Percentiles rank a stretch among this genome's conserved stretches.
Conservation (phyloP, 2,888 invertebrate genomes). For the Nomada ferruginata region DNA sequence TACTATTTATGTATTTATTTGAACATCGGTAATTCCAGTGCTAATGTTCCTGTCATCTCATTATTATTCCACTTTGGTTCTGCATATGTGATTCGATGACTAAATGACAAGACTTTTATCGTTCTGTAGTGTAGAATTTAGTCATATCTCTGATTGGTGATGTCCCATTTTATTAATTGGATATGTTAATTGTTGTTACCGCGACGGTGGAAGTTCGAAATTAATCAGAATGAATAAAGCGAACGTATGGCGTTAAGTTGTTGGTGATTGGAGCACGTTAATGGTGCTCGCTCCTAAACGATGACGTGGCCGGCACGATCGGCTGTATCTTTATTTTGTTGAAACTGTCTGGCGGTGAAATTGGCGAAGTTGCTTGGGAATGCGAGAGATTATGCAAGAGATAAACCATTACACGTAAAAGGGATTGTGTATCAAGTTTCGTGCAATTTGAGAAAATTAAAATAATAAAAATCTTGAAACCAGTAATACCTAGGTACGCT, state of each 20-base stretch:
- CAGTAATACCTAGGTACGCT: too few relatives aligned
- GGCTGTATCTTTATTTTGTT: not conserved
- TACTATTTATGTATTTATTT: too few relatives aligned
- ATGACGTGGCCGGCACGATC: not conserved
- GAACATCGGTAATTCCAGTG: too few relatives aligned
- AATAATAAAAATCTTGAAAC: too few relatives aligned
- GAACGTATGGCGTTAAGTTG: not conserved
- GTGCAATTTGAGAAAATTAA: too few relatives aligned
- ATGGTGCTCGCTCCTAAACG: not conserved
- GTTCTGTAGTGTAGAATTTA: too few relatives aligned
- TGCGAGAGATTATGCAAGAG: not conserved
- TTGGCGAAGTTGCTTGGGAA: not conserved
- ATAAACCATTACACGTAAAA: not conserved
- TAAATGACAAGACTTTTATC: too few relatives aligned
- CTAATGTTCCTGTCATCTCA: not conserved
- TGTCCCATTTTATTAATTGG: not conserved
- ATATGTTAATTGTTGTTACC: not conserved
- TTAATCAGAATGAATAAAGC: constrained; percentile 4
- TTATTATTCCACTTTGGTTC: constrained; percentile 7
- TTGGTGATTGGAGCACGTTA: not conserved
- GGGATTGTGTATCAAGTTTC: too few relatives aligned
- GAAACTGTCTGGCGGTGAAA: not conserved
- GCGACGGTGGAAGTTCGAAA: not conserved
- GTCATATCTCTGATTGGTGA: not conserved
- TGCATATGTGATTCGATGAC: not conserved